phyloP scores from a whole-genome alignment of 2,888 invertebrate species.

The Spilosoma lubricipeda region DNA sequence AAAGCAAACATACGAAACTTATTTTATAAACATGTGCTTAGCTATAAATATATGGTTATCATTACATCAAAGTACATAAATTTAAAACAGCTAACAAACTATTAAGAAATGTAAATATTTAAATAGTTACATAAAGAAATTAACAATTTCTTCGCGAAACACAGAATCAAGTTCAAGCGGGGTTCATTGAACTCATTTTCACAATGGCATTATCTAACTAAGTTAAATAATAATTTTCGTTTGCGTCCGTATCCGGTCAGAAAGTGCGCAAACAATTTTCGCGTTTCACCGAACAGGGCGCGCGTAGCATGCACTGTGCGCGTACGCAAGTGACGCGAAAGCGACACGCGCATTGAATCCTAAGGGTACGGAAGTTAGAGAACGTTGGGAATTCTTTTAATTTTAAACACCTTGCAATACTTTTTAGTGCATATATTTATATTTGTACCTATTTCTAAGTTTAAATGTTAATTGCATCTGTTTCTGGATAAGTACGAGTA shows the following conservation, averaged over 20 bases:
- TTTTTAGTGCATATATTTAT: neutral
- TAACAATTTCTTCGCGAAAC: neutral
- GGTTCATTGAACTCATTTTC: constrained; percentile 53
- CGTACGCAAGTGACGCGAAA: constrained; percentile 63
- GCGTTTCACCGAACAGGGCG: constrained; percentile 75
- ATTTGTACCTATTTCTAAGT: too few species aligned
- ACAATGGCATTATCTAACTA: constrained; percentile 56
- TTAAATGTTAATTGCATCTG: too few species aligned
- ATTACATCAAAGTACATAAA: neutral
- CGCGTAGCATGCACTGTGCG: constrained; percentile 67
- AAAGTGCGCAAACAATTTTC: constrained; percentile 74
- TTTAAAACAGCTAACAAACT: neutral
- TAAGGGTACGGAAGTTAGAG: constrained; percentile 56
- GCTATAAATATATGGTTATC: neutral
- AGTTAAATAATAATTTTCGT: constrained; percentile 52
- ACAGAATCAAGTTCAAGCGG: constrained; percentile 17
- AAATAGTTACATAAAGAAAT: constrained; percentile 1
- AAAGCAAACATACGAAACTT: neutral
- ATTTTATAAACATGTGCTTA: neutral
- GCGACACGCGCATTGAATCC: constrained; percentile 66
- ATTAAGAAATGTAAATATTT: neutral
- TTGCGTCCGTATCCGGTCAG: constrained; percentile 75
- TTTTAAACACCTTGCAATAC: neutral
- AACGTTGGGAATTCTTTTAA: constrained; percentile 38
- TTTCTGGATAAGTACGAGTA: too few species aligned